phyloP scores from a whole-genome alignment of 2,888 invertebrate genomes.

The Leptinotarsa rubiginosa region DNA sequence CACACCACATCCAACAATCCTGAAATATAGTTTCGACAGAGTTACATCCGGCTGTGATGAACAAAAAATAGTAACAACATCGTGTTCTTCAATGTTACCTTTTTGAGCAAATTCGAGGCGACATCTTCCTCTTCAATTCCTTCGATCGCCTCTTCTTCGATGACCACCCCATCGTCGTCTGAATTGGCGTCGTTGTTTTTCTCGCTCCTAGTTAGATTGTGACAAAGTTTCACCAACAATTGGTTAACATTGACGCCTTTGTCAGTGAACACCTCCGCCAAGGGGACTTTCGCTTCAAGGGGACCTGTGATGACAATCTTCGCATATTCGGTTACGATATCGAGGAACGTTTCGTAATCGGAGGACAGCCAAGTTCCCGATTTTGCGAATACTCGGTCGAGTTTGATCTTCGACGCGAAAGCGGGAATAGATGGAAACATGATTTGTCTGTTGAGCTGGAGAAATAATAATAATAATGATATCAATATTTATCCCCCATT shows the following conservation, averaged over 20 bases:
- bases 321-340: constrained; percentile 68
- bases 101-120: background rate
- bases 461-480: background rate
- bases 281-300: constrained; percentile 48
- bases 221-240: constrained; percentile 62
- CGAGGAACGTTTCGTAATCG: constrained; percentile 74
- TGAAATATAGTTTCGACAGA: too few relatives aligned
- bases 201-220: constrained; percentile 48
- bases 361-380: constrained; percentile 67
- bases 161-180: constrained; percentile 40
- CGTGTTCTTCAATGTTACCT: background rate
- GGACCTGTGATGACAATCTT: constrained; percentile 65
- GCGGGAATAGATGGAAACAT: constrained; percentile 75
- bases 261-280: constrained; percentile 52
- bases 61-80: too few relatives aligned
- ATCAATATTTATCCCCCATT: background rate
- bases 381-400: constrained; percentile 67
- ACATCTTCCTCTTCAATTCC: constrained; percentile 25
- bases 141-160: constrained; percentile 39
- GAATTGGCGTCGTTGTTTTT: constrained; percentile 14
- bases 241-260: constrained; percentile 63
- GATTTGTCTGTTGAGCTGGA: constrained; percentile 71
- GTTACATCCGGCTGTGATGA: too few relatives aligned
- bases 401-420: constrained; percentile 73
- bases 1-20: too few relatives aligned